Evolutionary conservation across 2,113 vertebrate species (phyloP), one percentile per base, ranked within the genome.

Genomic region (Cervus canadensis): DNA sequence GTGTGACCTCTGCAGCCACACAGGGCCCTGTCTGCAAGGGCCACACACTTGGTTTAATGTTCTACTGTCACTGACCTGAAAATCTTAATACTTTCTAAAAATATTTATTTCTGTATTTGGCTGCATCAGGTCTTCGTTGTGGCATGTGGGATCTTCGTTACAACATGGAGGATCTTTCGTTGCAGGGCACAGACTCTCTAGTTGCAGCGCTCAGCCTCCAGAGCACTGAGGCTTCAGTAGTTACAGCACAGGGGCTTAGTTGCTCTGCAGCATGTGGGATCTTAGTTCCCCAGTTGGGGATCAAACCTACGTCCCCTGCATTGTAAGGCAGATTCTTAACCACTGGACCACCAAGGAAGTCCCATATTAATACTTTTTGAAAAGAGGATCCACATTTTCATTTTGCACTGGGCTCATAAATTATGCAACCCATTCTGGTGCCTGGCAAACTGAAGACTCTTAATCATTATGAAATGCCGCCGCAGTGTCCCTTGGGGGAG

Each of bases 31-130:
- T 33, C 52, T 13, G 25, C 60, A 54, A 64, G 48, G 76, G 56
- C 7, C 26, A n/a, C 6, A 2, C 0, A 1, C n/a, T 83, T 9
- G 14, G 19, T 21, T 57, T 64, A 56, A 54, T 0, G 12, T 33
- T 64, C 28, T 45, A 0, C 21, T 5, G 17, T 57, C 64, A 79
- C 81, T 26, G 16, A 62, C 40, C 30, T n/a, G 33, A 79, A 93
- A 64, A 48, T 33, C 48, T 54, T 43, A 45, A n/a, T 7, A 33
- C 11, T 45, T 93, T 86, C 30, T 43, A 19, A 57, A 48, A 30
- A 48, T 76, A 7, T 26, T 13, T 25, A 7, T 74, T 76, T 43
- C 64, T 71, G 67, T 23, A 76, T 76, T 43, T 40, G 36, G 5
- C 23, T 43, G 36, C 21, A 0, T 13, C 6, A 0, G 36, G 71